Evolutionary conservation across 1,140 invertebrate genomes (phyloP), one percentile per base, ranked within the genome.

Genomic region (Trachelipus rathkii): DNA sequence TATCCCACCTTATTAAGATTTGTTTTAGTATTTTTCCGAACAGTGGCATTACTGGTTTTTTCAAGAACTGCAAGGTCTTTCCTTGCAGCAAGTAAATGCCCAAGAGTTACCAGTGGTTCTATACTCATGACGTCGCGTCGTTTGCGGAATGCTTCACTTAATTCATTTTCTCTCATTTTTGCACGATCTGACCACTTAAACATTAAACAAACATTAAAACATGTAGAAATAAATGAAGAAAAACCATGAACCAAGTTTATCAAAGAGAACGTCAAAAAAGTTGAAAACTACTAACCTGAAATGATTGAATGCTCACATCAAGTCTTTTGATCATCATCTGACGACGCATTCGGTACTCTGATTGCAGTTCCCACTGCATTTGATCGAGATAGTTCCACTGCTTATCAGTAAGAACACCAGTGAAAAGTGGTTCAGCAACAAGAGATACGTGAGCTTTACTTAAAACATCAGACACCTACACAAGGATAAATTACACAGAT

Each of bases 141-240:
- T 0, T 88, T 87, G 69, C 90, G 85, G 82, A 92, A 97, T n/a
- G 88, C 87, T 67, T 88, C 86, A 66, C 89, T 89, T 72, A 97
- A 90, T 79, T 90, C 84, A 81, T 92, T 89, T 82, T 92, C 90
- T 82, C 92, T 91, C 3, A 86, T 83, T 86, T 91, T 91, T 67
- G 92, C 86, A 81, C 89, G 89, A 68, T 95, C 93, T 0, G 94
- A 95, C 95, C 95, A 97, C 90, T 92, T 88, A 85, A 97, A 98
- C 24, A 95, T 33, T 33, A 33, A 33, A 33, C 33, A 33, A 33
- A 33, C 33, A 33, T 33, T 33, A 33, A 33, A 33, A 33, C 33
- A 33, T 33, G 33, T 33, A 33, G 33, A 33, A 33, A 33, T 33
- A 33, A 33, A 33, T 33, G 33, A 19, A 60, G 50, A 60, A 60